These are phyloP conservation scores for Zalophus californianus DNA, from an alignment of 2,797 vertebrate genomes.

Conservation along the genomic window DNA sequence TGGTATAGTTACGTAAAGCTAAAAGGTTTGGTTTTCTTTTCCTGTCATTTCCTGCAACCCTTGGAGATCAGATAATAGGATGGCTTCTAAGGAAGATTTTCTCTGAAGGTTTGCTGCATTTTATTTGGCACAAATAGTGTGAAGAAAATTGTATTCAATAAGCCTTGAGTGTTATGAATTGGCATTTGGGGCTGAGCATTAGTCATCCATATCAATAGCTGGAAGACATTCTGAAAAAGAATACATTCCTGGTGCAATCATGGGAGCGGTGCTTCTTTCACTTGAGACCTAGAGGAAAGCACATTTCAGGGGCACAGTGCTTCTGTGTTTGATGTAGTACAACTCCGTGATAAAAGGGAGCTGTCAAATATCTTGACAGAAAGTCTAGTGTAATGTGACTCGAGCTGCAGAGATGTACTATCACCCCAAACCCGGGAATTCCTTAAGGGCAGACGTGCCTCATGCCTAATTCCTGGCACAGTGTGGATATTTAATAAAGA, in stretches of 20 bases:
- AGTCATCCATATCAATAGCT: neutral
- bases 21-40: conserved; percentile 54
- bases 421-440: neutral
- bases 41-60: conserved; percentile 24
- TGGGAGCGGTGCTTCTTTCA: neutral
- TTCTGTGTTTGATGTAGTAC: neutral
- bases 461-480: neutral
- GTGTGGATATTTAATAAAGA: neutral
- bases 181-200: neutral
- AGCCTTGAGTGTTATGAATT: neutral
- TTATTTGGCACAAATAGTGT: neutral
- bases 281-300: neutral
- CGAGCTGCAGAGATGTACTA: neutral
- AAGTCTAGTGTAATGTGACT: neutral
- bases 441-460: neutral
- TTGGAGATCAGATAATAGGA: conserved; percentile 14
- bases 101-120: neutral
- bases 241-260: neutral
- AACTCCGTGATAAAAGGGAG: neutral
- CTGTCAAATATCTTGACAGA: conserved; percentile 34
- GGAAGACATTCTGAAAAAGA: neutral
- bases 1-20: neutral
- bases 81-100: neutral
- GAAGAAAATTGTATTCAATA: neutral
- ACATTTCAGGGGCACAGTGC: neutral